Percentiles rank a stretch among this genome's conserved stretches.
Evolutionary conservation across 2,113 vertebrate species (phyloP).

Genomic region (Lepidothrix coronata): DNA sequence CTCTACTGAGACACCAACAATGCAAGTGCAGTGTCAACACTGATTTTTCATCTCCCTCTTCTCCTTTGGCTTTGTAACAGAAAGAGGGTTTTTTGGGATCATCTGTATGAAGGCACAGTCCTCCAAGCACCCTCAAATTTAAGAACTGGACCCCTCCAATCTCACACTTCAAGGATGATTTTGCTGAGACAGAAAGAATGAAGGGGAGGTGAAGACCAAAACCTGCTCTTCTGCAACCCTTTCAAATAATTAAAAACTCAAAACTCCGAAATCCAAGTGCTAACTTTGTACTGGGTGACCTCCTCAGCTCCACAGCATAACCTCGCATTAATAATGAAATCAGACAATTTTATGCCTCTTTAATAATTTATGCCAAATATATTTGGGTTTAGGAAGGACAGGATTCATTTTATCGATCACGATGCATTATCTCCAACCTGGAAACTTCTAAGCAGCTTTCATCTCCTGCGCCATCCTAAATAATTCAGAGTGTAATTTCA

Average conservation of each 20-base stretch:
- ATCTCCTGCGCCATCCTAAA: constrained; percentile 74
- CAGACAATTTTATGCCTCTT: constrained; percentile 66
- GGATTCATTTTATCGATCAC: constrained; percentile 75
- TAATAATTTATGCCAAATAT: constrained; percentile 73
- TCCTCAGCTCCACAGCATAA: constrained; percentile 50
- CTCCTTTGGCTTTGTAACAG: not conserved
- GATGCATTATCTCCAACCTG: constrained; percentile 73
- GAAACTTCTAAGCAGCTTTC: constrained; percentile 71
- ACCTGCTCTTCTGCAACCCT: not conserved
- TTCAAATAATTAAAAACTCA: not conserved
- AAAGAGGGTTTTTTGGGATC: not conserved
- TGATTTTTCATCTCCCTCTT: not conserved
- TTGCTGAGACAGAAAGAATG: not conserved
- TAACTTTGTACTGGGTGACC: not conserved
- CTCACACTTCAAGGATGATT: not conserved
- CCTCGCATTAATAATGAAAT: constrained; percentile 73
- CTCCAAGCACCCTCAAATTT: not conserved
- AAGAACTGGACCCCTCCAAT: not conserved
- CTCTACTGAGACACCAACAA: fast-evolving
- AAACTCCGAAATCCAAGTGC: not conserved
- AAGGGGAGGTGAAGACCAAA: not conserved
- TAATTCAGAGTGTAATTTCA: constrained; percentile 76
- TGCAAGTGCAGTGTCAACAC: fast-evolving
- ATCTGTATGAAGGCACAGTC: not conserved
- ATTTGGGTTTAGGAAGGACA: constrained; percentile 69